phyloP scores from a whole-genome alignment of 1,140 invertebrate genomes.

The Araneus ventricosus region DNA sequence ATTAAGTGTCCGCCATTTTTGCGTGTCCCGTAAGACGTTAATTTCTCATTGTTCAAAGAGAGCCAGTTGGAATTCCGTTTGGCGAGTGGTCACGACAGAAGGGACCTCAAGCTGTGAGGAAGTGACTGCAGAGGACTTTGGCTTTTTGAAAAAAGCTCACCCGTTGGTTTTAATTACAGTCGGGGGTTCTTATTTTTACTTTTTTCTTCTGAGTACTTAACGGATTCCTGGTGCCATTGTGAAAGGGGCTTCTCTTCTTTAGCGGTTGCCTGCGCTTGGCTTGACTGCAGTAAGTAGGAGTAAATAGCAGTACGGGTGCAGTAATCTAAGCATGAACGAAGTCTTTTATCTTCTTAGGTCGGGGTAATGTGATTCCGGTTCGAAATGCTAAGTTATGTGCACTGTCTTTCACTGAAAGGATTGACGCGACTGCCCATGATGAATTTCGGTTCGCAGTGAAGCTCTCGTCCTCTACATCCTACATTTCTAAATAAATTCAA shows the following conservation, averaged over 20 bases:
- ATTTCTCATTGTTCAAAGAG: slow-evolving; percentile 45
- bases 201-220: slow-evolving; percentile 1
- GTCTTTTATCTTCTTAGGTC: background rate
- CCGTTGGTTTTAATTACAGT: slow-evolving; percentile 50
- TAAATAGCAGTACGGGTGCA: background rate
- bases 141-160: background rate
- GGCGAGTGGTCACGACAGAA: slow-evolving; percentile 16
- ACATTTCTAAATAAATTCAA: too few species aligned
- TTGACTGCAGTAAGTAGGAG: background rate
- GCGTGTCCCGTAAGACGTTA: slow-evolving; percentile 47
- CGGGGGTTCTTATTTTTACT: background rate
- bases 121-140: background rate
- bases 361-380: background rate
- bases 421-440: too few species aligned
- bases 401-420: too few species aligned
- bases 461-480: too few species aligned
- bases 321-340: background rate
- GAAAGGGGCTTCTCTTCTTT: background rate
- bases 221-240: background rate
- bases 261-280: background rate
- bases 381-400: too few species aligned
- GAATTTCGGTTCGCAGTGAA: background rate
- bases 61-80: slow-evolving; percentile 17
- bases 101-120: background rate
- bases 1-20: slow-evolving; percentile 10